Evolutionary conservation across 2,797 vertebrate species (phyloP).

Genomic region (Pangasius macronema): DNA sequence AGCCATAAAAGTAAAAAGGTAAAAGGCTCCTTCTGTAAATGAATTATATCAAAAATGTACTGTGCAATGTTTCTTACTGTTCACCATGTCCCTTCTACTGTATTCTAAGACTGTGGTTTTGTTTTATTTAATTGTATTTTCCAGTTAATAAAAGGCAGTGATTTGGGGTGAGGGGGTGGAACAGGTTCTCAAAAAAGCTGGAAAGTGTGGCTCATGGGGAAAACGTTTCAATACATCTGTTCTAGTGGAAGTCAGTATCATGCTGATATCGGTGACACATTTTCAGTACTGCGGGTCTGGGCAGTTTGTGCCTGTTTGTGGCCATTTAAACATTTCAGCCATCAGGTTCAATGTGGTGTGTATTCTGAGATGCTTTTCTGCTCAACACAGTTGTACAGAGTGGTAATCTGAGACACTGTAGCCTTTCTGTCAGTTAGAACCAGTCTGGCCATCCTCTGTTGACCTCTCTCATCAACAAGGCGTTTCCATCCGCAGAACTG

Average conservation of each 20-base stretch:
- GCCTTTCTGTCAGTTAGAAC: not conserved
- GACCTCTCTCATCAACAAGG: no score
- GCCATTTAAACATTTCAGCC: not conserved
- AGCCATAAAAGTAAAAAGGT: no score
- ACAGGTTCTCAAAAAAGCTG: not conserved
- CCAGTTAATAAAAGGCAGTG: not conserved
- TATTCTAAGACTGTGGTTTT: not conserved
- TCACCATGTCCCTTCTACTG: not conserved
- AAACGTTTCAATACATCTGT: not conserved
- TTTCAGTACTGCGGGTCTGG: not conserved
- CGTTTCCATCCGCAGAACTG: not conserved
- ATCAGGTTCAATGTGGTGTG: not conserved
- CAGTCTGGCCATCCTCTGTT: not conserved
- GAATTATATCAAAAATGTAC: not conserved
- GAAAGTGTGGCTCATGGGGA: not conserved
- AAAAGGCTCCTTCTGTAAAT: no score
- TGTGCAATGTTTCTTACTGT: not conserved
- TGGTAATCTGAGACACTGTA: not conserved
- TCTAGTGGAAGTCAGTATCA: not conserved
- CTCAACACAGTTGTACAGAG: not conserved
- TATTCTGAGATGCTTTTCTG: not conserved
- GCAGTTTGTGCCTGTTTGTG: not conserved
- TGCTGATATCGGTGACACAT: not conserved
- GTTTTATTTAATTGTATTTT: not conserved
- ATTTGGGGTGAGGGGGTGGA: not conserved